Conservation (phyloP, 2,888 invertebrate genomes). For the Caenorhabditis doughertyi region DNA sequence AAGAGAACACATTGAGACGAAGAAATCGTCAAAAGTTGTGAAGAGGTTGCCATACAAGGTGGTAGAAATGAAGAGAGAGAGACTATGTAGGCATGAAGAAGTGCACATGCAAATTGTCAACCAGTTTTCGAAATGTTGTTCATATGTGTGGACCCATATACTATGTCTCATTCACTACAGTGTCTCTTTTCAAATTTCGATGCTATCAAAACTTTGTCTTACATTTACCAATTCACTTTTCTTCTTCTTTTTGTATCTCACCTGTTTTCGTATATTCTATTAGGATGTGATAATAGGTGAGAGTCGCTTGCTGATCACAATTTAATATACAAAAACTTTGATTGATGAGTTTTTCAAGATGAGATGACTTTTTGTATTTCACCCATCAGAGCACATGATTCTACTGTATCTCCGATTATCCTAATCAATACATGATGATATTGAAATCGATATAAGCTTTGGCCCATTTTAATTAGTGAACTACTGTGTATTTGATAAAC, state of each 20-base stretch:
- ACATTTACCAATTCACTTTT: constrained; percentile 44
- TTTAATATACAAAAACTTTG: background rate
- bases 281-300: constrained; percentile 8
- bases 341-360: background rate
- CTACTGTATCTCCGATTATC: background rate
- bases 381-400: background rate
- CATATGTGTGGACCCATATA: constrained; percentile 58
- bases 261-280: constrained; percentile 49
- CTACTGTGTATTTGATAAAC: constrained; percentile 30
- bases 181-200: constrained; percentile 45
- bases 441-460: background rate
- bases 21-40: constrained; percentile 50
- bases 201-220: constrained; percentile 56
- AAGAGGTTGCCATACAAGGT: constrained; percentile 55
- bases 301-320: constrained; percentile 19
- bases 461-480: constrained; percentile 9
- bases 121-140: constrained; percentile 63
- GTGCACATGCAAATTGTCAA: constrained; percentile 68
- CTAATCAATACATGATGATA: too few relatives aligned
- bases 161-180: constrained; percentile 50
- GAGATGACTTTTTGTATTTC: background rate
- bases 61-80: background rate
- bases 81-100: constrained; percentile 40
- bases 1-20: constrained; percentile 54
- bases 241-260: constrained; percentile 4